Conservation (phyloP, 1,140 invertebrate genomes). For the Bombus cullumanus region DNA sequence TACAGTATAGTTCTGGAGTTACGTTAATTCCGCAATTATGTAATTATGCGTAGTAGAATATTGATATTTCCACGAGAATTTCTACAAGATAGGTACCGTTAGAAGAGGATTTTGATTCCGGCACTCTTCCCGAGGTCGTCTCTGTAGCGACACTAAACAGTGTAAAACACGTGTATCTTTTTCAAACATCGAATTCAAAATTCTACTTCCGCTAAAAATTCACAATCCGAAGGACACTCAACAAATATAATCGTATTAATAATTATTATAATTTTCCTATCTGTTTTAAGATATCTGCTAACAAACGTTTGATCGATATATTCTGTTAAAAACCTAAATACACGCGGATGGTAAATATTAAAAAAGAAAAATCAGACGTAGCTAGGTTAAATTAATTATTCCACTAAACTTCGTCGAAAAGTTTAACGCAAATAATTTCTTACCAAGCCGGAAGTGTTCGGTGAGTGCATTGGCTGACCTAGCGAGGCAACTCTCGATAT, state of each 20-base stretch:
- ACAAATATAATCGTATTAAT: not conserved
- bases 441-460: conserved; percentile 85
- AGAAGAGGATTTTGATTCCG: not conserved
- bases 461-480: conserved; percentile 88
- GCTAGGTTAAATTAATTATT: not conserved
- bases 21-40: not conserved
- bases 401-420: accelerated
- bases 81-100: not conserved
- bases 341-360: too few species aligned
- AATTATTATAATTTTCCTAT: not conserved
- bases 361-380: too few species aligned
- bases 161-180: not conserved
- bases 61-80: not conserved
- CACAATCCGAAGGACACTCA: too few species aligned
- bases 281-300: not conserved
- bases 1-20: not conserved
- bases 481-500: conserved; percentile 88
- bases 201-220: not conserved
- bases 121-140: not conserved
- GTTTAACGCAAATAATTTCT: conserved; percentile 23
- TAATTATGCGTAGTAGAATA: not conserved
- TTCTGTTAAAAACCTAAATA: too few species aligned
- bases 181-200: too few species aligned
- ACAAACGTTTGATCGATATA: not conserved
- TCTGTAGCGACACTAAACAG: not conserved